These are phyloP conservation scores for Alethe castanea DNA, from an alignment of 2,113 vertebrate genomes.

Conservation along the genomic window DNA sequence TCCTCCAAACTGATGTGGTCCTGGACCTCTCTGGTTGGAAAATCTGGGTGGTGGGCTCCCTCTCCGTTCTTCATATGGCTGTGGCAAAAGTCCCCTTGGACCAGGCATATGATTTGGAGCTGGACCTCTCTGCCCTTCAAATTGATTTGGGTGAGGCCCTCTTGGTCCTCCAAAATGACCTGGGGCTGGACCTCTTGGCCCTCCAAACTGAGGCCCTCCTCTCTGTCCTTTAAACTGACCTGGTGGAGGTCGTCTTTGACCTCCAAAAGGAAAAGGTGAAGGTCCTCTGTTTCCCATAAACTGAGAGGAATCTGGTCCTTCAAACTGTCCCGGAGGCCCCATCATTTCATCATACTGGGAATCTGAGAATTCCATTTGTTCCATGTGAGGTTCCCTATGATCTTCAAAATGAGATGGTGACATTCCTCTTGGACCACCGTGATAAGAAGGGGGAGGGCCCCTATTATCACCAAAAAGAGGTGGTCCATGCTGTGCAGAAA, in stretches of 20 bases:
- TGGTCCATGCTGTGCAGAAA: constrained; percentile 82
- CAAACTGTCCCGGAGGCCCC: constrained; percentile 67
- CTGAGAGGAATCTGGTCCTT: constrained; percentile 69
- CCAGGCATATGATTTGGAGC: constrained; percentile 71
- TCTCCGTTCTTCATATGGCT: constrained; percentile 81
- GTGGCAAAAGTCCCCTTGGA: constrained; percentile 63
- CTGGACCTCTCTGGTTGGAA: constrained; percentile 69
- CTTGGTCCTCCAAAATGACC: constrained; percentile 83
- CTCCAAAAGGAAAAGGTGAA: constrained; percentile 65
- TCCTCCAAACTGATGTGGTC: constrained; percentile 65
- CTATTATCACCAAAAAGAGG: constrained; percentile 79
- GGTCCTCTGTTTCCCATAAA: constrained; percentile 76
- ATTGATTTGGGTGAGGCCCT: constrained; percentile 68
- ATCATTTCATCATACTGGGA: constrained; percentile 78
- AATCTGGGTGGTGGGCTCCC: constrained; percentile 66
- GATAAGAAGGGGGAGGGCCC: constrained; percentile 78
- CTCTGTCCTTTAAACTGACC: constrained; percentile 71
- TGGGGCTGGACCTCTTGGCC: constrained; percentile 75
- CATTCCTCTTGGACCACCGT: constrained; percentile 78
- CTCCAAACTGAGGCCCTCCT: constrained; percentile 80
- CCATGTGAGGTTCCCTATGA: constrained; percentile 70
- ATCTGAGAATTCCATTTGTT: constrained; percentile 75
- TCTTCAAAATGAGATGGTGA: constrained; percentile 80
- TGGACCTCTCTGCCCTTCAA: constrained; percentile 69
- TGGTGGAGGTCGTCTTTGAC: constrained; percentile 70